Base-by-base conservation (phyloP, 2,797 vertebrate genomes). In the Acanthopagrus latus region DNA sequence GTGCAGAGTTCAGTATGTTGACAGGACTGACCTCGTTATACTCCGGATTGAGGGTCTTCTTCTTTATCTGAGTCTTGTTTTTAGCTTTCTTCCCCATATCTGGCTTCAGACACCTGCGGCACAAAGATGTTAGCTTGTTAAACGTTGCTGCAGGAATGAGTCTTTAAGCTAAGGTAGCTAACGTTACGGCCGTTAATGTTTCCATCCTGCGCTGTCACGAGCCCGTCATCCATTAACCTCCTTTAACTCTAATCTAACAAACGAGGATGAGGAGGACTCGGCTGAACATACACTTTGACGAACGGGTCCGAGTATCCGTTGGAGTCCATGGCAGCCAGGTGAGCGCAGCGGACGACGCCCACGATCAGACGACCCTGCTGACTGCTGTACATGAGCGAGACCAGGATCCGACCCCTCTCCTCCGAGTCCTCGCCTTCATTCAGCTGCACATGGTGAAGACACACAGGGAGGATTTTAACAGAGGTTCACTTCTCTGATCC, bases 231-330 rank as follows among this genome's bases (percentile, higher is more conserved):
- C 29, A 33, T 33, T 33, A 33, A 33, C 29, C 29, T 33, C 29
- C n/a, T 52, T 52, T 52, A 52, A 52, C 21, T 3, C 5, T 5
- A 52, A 52, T 52, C 20, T 23, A 41, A 0, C 3, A 5, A 14
- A 44, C 2, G 43, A 66, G 2, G 38, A 38, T 25, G 27, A 54
- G 13, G 62, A 55, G 29, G 13, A 20, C 12, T 55, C 12, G 4
- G 10, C 11, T n/a, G 33, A 58, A 6, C 96, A 64, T 91, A 98
- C 98, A 99, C 94, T 90, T 99, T 99, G 63, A 99, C 97, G 0
- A 98, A 99, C 0, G 98, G 98, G 73, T 99, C 98, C 0, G 98
- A 99, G 94, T 98, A 99, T 65, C 98, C 98, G 0, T 99, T 99
- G 86, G 98, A 96, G 0, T 99, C 98, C 98, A 99, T 99, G 80